phyloP scores from a whole-genome alignment of 1,140 invertebrate genomes.

The Macrobrachium rosenbergii region DNA sequence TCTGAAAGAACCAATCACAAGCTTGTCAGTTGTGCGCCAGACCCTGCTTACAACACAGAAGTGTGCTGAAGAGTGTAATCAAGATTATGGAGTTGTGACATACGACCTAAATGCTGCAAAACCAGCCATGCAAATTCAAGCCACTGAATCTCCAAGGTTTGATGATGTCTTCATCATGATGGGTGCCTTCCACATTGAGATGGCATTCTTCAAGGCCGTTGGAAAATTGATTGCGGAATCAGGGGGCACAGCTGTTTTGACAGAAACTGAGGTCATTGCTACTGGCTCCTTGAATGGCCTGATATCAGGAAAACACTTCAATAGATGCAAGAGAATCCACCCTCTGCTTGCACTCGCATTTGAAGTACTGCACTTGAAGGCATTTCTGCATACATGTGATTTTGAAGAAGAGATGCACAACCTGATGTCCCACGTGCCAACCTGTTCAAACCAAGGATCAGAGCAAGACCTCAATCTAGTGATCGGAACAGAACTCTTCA shows the following conservation, averaged over 20 bases:
- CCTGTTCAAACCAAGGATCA: no score
- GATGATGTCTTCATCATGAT: constrained; percentile 14
- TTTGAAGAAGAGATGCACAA: no score
- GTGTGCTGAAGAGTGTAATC: constrained; percentile 34
- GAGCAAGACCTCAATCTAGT: not conserved
- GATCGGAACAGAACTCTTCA: not conserved
- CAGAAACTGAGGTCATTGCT: no score
- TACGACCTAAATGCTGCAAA: constrained; percentile 26
- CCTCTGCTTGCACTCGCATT: no score
- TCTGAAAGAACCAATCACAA: constrained; percentile 25
- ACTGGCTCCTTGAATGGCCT: not conserved
- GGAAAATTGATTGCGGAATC: constrained; percentile 9
- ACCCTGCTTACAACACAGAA: constrained; percentile 14
- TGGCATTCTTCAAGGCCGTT: constrained; percentile 4
- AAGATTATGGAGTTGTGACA: no score
- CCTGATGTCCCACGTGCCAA: no score
- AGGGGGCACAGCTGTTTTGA: not conserved
- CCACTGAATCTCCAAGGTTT: not conserved
- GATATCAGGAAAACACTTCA: no score
- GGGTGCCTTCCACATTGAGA: constrained; percentile 11
- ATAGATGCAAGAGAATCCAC: no score
- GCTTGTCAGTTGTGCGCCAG: not conserved
- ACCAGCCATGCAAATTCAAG: constrained; percentile 6
- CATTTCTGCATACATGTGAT: no score
- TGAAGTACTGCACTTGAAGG: no score